Percentiles rank a stretch among this genome's conserved stretches.
Conservation (phyloP, 2,113 vertebrate species). For the Psammodynastes pulverulentus region DNA sequence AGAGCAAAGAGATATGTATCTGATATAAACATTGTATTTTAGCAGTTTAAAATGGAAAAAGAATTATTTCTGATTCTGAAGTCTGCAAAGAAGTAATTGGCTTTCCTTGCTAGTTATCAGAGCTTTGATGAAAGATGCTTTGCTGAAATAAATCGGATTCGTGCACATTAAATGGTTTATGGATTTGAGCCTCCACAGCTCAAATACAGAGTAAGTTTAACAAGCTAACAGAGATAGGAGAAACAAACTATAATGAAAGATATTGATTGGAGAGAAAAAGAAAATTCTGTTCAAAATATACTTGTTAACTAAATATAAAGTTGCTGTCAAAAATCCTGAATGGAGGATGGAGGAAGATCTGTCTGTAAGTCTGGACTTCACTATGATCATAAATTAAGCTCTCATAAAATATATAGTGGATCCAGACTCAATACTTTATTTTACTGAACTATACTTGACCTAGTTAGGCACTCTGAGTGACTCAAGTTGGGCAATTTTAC, state of each 20-base stretch:
- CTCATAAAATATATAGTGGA: neutral
- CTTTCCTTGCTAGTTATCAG: neutral
- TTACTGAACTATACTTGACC: neutral
- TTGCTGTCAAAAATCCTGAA: neutral
- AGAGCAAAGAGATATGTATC: neutral
- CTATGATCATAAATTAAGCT: neutral
- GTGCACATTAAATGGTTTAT: neutral
- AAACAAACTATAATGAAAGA: neutral
- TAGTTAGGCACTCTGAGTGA: neutral
- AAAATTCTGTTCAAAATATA: neutral
- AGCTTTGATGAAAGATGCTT: neutral
- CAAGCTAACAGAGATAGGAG: neutral
- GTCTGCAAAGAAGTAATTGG: neutral
- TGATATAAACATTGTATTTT: slow-evolving; percentile 8
- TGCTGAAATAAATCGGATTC: neutral
- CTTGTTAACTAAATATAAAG: neutral
- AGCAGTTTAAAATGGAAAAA: neutral
- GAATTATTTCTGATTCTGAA: neutral
- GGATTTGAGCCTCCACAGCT: neutral
- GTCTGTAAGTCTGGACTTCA: neutral
- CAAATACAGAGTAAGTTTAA: neutral
- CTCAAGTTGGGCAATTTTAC: neutral
- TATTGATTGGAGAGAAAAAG: neutral
- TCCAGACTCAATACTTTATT: neutral
- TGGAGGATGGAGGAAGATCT: neutral